Evolutionary conservation across 1,140 invertebrate genomes (phyloP).

Genomic region (Andrena cerasifolii): DNA sequence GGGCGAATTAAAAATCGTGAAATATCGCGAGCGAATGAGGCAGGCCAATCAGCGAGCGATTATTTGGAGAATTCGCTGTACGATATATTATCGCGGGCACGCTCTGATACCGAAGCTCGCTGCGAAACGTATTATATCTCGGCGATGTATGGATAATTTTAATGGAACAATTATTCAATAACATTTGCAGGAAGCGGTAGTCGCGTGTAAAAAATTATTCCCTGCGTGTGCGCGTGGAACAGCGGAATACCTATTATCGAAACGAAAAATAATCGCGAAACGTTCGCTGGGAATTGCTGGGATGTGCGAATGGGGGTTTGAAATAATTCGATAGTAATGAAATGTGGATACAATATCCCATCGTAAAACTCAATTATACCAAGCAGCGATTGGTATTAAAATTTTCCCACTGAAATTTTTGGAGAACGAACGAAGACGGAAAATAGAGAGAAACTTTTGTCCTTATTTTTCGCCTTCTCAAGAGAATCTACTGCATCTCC

Average conservation of each 20-base stretch:
- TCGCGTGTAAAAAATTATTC: not conserved
- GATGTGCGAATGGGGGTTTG: not conserved
- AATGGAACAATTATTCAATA: not conserved
- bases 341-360: too few species aligned
- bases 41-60: conserved; percentile 6
- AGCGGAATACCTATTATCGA: not conserved
- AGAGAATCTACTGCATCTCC: not conserved
- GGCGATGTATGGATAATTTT: not conserved
- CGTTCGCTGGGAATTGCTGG: not conserved
- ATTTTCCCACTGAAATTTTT: not conserved
- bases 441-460: not conserved
- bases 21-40: not conserved
- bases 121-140: not conserved
- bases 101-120: conserved; percentile 6
- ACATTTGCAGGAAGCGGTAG: not conserved
- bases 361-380: too few species aligned
- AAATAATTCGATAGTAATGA: not conserved
- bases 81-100: not conserved
- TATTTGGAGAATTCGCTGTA: conserved; percentile 3
- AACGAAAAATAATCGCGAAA: conserved; percentile 7
- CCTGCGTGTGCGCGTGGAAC: not conserved
- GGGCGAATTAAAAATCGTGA: conserved; percentile 1
- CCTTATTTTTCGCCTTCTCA: not conserved
- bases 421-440: too few species aligned
- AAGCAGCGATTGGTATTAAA: too few species aligned